These are phyloP conservation scores for Halictus quadricinctus DNA, from an alignment of 2,888 invertebrate species.

Conservation along the genomic window DNA sequence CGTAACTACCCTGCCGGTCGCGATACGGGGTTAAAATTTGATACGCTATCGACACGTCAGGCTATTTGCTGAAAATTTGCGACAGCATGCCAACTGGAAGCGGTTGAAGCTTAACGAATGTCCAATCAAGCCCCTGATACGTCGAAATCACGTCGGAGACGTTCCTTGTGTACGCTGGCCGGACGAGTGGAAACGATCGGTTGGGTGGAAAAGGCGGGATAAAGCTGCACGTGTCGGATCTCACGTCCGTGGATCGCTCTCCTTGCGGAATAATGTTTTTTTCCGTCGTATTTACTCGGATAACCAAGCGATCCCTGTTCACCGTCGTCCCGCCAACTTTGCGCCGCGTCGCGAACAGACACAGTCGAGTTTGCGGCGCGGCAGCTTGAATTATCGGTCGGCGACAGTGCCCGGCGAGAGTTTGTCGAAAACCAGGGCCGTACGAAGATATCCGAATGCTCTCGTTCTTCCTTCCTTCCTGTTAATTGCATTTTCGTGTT, in stretches of 20 bases:
- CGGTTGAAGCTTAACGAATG: neutral
- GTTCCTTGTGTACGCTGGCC: neutral
- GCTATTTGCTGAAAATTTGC: neutral
- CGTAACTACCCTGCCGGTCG: no score
- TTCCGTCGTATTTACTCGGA: slow-evolving; percentile 57
- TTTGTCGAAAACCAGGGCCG: slow-evolving; percentile 69
- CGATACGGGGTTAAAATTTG: no score
- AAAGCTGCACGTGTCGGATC: slow-evolving; percentile 37
- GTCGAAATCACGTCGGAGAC: neutral
- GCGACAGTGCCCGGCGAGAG: slow-evolving; percentile 64
- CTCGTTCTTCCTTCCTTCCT: neutral
- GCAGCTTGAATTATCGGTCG: slow-evolving; percentile 70
- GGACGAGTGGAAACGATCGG: slow-evolving; percentile 10
- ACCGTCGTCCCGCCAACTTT: slow-evolving; percentile 63
- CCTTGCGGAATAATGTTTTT: slow-evolving; percentile 39
- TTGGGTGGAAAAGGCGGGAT: slow-evolving; percentile 17
- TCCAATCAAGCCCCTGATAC: neutral
- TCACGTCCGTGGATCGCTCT: slow-evolving; percentile 40
- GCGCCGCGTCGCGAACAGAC: slow-evolving; percentile 67
- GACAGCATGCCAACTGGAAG: neutral
- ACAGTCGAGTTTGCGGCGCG: slow-evolving; percentile 54
- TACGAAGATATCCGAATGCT: slow-evolving; percentile 35
- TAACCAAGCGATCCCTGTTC: slow-evolving; percentile 57
- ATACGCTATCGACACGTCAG: neutral
- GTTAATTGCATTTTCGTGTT: neutral